Percentiles rank a stretch among this genome's conserved stretches.
Conservation (phyloP, 2,113 vertebrate genomes). For the Chaenocephalus aceratus region DNA sequence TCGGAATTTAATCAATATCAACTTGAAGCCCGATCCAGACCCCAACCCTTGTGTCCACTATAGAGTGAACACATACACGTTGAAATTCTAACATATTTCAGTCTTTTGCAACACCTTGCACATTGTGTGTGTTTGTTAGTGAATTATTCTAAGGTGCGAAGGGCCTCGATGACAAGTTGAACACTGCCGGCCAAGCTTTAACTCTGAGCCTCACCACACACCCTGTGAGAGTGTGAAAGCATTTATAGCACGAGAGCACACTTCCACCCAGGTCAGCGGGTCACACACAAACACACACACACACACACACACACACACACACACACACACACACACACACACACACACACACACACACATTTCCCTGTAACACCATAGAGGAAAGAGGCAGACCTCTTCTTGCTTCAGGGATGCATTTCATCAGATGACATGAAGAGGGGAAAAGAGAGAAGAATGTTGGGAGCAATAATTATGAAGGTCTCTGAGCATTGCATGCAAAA, state of each 20-base stretch:
- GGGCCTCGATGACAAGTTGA: constrained; percentile 27
- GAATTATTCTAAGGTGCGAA: constrained; percentile 57
- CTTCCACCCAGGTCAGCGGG: constrained; percentile 43
- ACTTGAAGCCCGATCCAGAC: not conserved
- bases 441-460: not conserved
- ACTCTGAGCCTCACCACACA: constrained; percentile 32
- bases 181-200: constrained; percentile 17
- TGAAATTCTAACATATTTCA: not conserved
- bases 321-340: constrained; percentile 15
- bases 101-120: constrained; percentile 7
- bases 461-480: not conserved
- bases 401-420: not conserved
- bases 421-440: not conserved
- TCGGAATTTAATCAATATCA: not conserved
- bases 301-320: not conserved
- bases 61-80: not conserved
- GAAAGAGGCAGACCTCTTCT: not conserved
- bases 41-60: not conserved
- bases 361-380: constrained; percentile 11
- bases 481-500: not conserved
- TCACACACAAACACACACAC: constrained; percentile 1
- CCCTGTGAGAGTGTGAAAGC: constrained; percentile 61
- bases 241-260: constrained; percentile 50
- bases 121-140: not conserved
- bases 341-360: constrained; percentile 19